Conservation (phyloP, 2,888 invertebrate genomes). For the Lithophane leautieri region DNA sequence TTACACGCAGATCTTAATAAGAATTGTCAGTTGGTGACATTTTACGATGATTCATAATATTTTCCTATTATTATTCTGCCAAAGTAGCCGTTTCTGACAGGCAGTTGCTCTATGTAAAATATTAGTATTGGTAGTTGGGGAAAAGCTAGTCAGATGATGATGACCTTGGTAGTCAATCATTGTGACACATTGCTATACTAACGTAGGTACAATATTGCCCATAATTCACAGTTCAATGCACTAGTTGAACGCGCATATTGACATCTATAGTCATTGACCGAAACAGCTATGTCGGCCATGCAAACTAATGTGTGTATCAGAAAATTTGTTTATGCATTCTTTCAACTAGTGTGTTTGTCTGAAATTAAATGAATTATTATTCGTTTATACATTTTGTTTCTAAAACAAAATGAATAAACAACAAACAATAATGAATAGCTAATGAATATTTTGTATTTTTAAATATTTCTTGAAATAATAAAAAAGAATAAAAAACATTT, state of each 20-base stretch:
- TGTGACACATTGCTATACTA: not conserved
- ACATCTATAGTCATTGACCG: constrained; percentile 50
- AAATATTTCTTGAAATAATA: no score
- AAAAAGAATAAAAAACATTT: no score
- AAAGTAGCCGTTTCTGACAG: not conserved
- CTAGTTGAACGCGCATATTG: constrained; percentile 46
- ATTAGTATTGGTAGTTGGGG: not conserved
- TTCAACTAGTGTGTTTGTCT: not conserved
- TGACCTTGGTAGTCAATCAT: not conserved
- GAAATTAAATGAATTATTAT: no score
- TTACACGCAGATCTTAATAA: no score
- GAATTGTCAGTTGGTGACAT: no score
- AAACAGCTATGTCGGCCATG: constrained; percentile 43
- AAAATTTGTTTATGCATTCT: not conserved
- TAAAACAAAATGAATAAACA: no score
- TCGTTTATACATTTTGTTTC: no score
- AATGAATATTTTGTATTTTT: no score
- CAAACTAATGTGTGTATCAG: constrained; percentile 16
- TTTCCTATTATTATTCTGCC: no score
- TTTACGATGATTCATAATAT: no score
- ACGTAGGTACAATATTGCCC: constrained; percentile 8
- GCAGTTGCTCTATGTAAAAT: not conserved
- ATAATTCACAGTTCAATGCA: constrained; percentile 55
- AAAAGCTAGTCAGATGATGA: not conserved
- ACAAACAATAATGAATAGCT: no score